Evolutionary conservation across 2,888 invertebrate genomes (phyloP), one percentile per base, ranked within the genome.

Genomic region (Drosophila crucigera): DNA sequence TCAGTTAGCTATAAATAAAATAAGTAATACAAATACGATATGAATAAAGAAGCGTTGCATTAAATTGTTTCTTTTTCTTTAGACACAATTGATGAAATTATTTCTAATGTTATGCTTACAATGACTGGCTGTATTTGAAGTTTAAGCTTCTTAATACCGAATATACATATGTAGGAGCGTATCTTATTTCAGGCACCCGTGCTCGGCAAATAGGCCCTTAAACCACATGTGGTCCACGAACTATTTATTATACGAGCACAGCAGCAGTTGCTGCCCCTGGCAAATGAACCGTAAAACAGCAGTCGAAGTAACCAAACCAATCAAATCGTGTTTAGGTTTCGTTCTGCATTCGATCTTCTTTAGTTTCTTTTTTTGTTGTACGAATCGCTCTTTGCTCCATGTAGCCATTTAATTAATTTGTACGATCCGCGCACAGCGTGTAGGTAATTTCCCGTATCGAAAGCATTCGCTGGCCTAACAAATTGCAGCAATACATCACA

Each of bases 391-490:
- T 1, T 7, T 25, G 60, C 52, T 50, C 33, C 83, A 60, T 80
- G 90, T 76, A 81, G 78, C 65, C 78, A 73, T 73, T 89, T 90
- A 85, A 85, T 85, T 85, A 85, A 85, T 85, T 85, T 85, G 90
- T 85, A 83, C 82, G 87, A 86, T 84, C 82, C 67, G 65, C 73
- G 68, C 90, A 73, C 85, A 85, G 85, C 90, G 70, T 85, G 85
- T 80, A 76, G 82, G 73, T 83, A 83, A 86, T 89, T 83, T 89
- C 82, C 85, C 85, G 90, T 81, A 85, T 90, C 85, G 86, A 88
- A 73, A 76, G 78, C 75, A 68, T 77, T 78, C 78, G 58, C 69
- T 56, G 53, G 61, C 53, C 85, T 73, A 83, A 85, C 89, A 85
- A 85, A 85, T 85, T 86, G 89, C 87, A 49, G 82, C 74, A 61